phyloP scores from a whole-genome alignment of 2,797 vertebrate genomes.

The Chaenodraco wilsoni region DNA sequence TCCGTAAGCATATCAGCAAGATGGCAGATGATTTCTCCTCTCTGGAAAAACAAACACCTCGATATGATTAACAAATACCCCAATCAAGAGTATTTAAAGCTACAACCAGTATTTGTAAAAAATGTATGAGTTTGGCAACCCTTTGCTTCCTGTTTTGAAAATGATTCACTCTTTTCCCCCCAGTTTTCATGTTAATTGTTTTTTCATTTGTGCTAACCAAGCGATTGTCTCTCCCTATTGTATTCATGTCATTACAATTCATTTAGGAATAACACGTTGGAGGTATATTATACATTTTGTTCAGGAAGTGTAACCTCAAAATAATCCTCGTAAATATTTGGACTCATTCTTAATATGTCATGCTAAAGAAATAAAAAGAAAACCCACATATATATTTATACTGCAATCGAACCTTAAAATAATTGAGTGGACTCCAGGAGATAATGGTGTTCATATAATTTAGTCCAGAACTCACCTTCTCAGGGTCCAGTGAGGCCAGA shows the following conservation, averaged over 20 bases:
- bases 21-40: constrained; percentile 92
- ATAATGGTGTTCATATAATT: not conserved
- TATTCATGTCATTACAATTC: not conserved
- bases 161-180: not conserved
- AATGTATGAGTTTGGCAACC: not conserved
- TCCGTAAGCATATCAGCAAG: constrained; percentile 94
- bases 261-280: not conserved
- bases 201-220: too few species aligned
- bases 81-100: not conserved
- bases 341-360: not conserved
- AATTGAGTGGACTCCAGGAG: not conserved
- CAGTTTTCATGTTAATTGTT: too few species aligned
- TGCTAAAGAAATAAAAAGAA: not conserved
- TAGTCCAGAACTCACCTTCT: constrained; percentile 83
- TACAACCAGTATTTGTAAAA: not conserved
- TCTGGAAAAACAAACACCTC: constrained; percentile 76
- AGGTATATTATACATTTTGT: too few species aligned
- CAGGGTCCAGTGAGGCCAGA: constrained; percentile 89
- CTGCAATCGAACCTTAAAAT: not conserved
- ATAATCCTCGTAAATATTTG: too few species aligned
- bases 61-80: not conserved
- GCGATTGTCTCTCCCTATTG: not conserved
- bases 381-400: not conserved
- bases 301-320: not conserved
- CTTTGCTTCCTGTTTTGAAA: not conserved